phyloP scores from a whole-genome alignment of 2,113 vertebrate species.

The Laticauda laticaudata region DNA sequence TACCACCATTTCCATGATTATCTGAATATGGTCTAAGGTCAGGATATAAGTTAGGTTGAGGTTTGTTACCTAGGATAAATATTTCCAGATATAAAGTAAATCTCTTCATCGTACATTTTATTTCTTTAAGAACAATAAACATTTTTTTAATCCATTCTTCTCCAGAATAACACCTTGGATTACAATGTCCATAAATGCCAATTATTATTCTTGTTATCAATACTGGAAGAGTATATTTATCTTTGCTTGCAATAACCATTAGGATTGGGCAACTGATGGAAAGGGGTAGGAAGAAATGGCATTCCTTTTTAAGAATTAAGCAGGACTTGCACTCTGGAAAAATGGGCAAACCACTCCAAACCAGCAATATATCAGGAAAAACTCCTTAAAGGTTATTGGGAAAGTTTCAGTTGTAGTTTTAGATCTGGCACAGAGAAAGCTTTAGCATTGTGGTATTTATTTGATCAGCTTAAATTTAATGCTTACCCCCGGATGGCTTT shows the following conservation, averaged over 20 bases:
- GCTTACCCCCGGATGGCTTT: slow-evolving; percentile 59
- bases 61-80: neutral
- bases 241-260: neutral
- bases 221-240: neutral
- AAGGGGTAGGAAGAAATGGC: neutral
- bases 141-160: neutral
- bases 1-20: neutral
- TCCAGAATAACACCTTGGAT: neutral
- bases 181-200: neutral
- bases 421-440: neutral
- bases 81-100: neutral
- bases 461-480: neutral
- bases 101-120: neutral
- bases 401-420: neutral
- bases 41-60: neutral
- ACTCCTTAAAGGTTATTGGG: neutral
- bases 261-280: neutral
- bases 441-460: neutral
- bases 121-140: neutral
- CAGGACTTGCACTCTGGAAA: neutral
- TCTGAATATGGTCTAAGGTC: slow-evolving; percentile 12
- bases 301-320: neutral
- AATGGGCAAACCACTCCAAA: neutral
- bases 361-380: neutral
- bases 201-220: neutral